phyloP scores from a whole-genome alignment of 53 echinoderm and acorn worm species.

The Pentamera pediparva region DNA sequence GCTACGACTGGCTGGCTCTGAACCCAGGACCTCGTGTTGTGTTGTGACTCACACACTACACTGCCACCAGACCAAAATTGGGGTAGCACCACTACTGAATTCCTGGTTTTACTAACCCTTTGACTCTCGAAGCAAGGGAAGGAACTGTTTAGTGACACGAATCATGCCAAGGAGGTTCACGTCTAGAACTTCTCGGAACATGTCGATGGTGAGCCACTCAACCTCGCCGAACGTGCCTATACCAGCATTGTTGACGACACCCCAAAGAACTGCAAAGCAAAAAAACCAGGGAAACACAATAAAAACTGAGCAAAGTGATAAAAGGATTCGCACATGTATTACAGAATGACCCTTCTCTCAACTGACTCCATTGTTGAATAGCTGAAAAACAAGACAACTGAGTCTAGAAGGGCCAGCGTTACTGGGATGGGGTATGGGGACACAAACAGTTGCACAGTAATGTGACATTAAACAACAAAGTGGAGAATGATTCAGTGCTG shows the following conservation, averaged over 20 bases:
- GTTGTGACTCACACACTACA: no score
- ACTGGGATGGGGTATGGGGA: no score
- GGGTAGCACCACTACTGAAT: no score
- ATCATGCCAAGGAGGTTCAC: slow-evolving; percentile 63
- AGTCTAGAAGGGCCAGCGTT: no score
- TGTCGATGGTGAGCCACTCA: slow-evolving; percentile 54
- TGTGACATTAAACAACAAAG: background rate
- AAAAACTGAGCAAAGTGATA: background rate
- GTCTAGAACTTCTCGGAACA: slow-evolving; percentile 43
- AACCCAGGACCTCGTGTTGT: no score
- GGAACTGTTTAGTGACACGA: slow-evolving; percentile 59
- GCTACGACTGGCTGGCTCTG: no score
- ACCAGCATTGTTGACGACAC: slow-evolving; percentile 75
- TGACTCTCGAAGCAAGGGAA: slow-evolving; percentile 52
- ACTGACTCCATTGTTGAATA: no score
- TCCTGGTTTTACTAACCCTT: slow-evolving; percentile 45
- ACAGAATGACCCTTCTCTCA: no score
- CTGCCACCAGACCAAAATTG: background rate
- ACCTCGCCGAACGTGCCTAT: slow-evolving; percentile 52
- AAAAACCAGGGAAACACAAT: background rate
- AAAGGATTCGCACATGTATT: no score
- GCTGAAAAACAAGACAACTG: no score
- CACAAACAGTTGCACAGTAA: no score
- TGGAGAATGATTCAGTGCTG: background rate
- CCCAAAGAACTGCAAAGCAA: slow-evolving; percentile 42